Evolutionary conservation across 2,888 invertebrate genomes (phyloP), one percentile per base, ranked within the genome.

Genomic region (Aquatica leii): DNA sequence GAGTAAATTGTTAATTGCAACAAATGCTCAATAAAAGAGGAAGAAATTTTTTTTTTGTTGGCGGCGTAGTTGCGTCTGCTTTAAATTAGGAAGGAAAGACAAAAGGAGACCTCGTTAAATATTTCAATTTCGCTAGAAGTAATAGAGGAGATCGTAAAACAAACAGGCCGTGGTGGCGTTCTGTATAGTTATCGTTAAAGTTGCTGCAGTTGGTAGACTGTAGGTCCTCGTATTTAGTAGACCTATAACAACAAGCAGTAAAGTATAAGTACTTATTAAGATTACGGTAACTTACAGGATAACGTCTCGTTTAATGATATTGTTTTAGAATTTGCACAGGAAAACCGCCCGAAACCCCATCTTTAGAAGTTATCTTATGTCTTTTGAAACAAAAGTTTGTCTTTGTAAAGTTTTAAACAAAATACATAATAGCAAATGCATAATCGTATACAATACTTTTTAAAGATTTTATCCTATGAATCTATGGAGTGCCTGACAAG

Each of bases 71-170:
- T 17, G n/a, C 34, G 49, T 34, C 34, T 21, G 48, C 35, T 37
- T 57, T 48, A 35, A 58, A 50, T 20, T 58, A 41, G 50, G 41
- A 37, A 49, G 31, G 15, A 14, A 59, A 51, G 55, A 64, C 63
- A 59, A 59, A 64, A 59, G 63, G 24, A 48, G 49, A 43, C 56
- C 70, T 68, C 74, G 73, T 74, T 74, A 76, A 76, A 75, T 75
- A 75, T 76, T 77, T 77, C 75, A 76, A 76, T 77, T 77, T 77
- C 74, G 75, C 65, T 68, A 59, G 70, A 73, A 70, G 72, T 72
- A 74, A 74, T 77, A 76, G 69, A 71, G 66, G 61, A 58, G 65
- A 66, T 68, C 71, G 69, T 77, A 77, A 76, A 77, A 72, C 70
- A 72, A 70, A 72, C 62, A 71, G 71, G 65, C 71, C 70, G 70